phyloP scores from a whole-genome alignment of 2,888 invertebrate genomes.

The Agriopis aurantiaria region DNA sequence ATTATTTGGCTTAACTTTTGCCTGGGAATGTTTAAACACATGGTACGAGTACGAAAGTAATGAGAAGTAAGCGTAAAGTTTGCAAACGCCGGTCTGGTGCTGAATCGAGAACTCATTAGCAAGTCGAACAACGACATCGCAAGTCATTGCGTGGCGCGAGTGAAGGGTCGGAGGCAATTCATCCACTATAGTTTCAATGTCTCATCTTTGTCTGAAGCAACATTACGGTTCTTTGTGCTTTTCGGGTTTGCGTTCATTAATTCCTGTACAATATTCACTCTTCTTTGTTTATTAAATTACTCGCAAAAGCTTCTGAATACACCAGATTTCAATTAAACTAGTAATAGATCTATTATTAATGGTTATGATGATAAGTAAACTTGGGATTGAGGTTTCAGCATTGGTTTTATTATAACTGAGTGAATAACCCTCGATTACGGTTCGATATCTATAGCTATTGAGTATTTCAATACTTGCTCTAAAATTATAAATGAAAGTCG shows the following conservation, averaged over 20 bases:
- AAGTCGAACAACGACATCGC: slow-evolving; percentile 77
- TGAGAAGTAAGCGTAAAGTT: slow-evolving; percentile 63
- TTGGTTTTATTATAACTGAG: slow-evolving; percentile 14
- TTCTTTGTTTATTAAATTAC: slow-evolving; percentile 26
- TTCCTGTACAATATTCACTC: slow-evolving; percentile 48
- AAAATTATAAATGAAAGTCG: slow-evolving; percentile 33
- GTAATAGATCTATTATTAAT: slow-evolving; percentile 15
- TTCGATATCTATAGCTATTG: slow-evolving; percentile 41
- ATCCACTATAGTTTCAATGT: slow-evolving; percentile 59
- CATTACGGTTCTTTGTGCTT: slow-evolving; percentile 66
- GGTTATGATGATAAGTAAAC: slow-evolving; percentile 8
- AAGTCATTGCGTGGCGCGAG: slow-evolving; percentile 68
- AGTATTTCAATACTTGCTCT: slow-evolving; percentile 18
- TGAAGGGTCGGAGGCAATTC: slow-evolving; percentile 50
- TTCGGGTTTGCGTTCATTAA: slow-evolving; percentile 61
- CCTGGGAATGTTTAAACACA: slow-evolving; percentile 65
- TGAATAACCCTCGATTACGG: slow-evolving; percentile 22
- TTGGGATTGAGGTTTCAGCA: slow-evolving; percentile 3
- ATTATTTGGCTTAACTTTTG: slow-evolving; percentile 51
- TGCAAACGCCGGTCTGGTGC: slow-evolving; percentile 61
- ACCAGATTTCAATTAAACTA: slow-evolving; percentile 18
- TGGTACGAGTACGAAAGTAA: slow-evolving; percentile 57
- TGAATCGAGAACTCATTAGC: slow-evolving; percentile 79
- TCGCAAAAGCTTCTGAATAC: slow-evolving; percentile 12
- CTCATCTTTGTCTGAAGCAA: slow-evolving; percentile 52